phyloP scores from a whole-genome alignment of 2,797 vertebrate species.

The Heliangelus exortis region DNA sequence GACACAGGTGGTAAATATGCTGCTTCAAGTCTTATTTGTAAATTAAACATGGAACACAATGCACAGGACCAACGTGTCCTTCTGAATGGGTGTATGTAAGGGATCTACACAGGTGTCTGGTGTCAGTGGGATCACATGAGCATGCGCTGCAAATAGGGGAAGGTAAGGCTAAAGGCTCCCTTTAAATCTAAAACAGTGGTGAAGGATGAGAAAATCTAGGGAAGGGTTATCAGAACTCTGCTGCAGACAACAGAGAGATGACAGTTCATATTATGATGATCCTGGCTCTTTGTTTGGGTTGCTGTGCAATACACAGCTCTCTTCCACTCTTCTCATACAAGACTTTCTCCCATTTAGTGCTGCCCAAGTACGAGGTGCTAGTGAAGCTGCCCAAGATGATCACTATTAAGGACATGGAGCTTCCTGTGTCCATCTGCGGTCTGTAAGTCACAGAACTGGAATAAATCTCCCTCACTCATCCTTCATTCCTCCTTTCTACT shows the following conservation, averaged over 20 bases:
- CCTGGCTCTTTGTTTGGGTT: neutral
- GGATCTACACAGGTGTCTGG: neutral
- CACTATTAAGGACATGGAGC: constrained; percentile 56
- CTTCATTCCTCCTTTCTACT: neutral
- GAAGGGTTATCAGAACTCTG: too few species aligned
- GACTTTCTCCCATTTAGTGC: constrained; percentile 33
- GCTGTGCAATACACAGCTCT: neutral
- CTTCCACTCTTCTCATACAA: neutral
- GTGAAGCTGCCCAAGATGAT: constrained; percentile 66
- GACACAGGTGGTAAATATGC: neutral
- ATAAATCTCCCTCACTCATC: neutral
- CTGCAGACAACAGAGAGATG: neutral
- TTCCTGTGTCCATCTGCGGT: constrained; percentile 64
- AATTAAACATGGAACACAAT: neutral
- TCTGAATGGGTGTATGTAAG: neutral
- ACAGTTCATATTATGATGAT: neutral
- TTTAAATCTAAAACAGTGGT: too few species aligned
- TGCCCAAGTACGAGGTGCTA: constrained; percentile 66
- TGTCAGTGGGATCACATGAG: neutral
- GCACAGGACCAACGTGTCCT: neutral
- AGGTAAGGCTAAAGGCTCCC: neutral
- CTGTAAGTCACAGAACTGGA: constrained; percentile 58
- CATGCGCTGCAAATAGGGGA: neutral
- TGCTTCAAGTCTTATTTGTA: neutral
- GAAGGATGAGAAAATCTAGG: too few species aligned